Percentiles rank a stretch among this genome's conserved stretches.
phyloP scores from a whole-genome alignment of 2,797 vertebrate species.

The Sebastes vulpes region DNA sequence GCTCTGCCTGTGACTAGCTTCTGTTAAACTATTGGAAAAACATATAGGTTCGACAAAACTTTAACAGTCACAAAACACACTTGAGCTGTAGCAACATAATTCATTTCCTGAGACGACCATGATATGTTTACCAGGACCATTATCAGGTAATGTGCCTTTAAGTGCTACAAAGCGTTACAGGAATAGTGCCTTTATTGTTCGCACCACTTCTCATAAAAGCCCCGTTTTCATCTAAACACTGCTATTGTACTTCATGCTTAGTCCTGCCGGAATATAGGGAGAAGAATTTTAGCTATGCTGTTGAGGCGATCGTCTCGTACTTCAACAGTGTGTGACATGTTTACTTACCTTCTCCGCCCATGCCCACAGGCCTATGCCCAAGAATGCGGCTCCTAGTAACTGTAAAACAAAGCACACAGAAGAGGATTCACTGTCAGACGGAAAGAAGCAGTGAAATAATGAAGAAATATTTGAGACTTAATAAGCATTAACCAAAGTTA shows the following conservation, averaged over 20 bases:
- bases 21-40: conserved; percentile 5
- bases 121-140: conserved; percentile 12
- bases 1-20: not conserved
- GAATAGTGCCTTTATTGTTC: conserved; percentile 7
- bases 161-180: conserved; percentile 29
- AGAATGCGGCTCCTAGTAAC: conserved; percentile 93
- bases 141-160: conserved; percentile 15
- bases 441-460: not conserved
- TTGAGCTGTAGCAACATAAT: not conserved
- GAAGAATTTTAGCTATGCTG: conserved; percentile 69
- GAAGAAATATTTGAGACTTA: not conserved
- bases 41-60: conserved; percentile 10
- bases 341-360: conserved; percentile 95
- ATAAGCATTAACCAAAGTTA: not conserved
- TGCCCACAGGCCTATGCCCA: conserved; percentile 94
- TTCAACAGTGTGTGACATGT: conserved; percentile 36
- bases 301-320: conserved; percentile 21
- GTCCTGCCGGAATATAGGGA: conserved; percentile 1
- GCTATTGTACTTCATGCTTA: conserved; percentile 23
- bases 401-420: conserved; percentile 81
- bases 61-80: not conserved
- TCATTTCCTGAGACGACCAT: not conserved
- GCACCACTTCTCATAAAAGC: conserved; percentile 16
- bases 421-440: conserved; percentile 11
- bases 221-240: conserved; percentile 4